phyloP scores from a whole-genome alignment of 2,113 vertebrate species.

The human region DNA sequence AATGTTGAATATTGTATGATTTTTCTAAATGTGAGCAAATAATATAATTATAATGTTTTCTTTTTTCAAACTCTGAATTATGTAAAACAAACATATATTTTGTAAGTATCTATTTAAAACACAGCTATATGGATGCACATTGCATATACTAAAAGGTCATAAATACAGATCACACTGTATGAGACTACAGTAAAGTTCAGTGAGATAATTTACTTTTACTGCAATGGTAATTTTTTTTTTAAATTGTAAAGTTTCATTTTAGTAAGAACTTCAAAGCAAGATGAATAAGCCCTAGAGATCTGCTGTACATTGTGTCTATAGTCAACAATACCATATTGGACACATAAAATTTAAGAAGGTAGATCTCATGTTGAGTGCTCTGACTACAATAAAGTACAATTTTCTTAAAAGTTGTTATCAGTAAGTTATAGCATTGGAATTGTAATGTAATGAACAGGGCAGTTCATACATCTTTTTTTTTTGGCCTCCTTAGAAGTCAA shows the following conservation, averaged over 20 bases:
- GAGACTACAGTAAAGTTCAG: neutral
- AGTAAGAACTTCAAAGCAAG: neutral
- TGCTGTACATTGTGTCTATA: neutral
- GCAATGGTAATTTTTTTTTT: neutral
- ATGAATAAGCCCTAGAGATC: neutral
- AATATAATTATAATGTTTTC: neutral
- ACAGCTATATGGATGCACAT: neutral
- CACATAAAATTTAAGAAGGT: neutral
- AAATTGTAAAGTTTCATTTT: neutral
- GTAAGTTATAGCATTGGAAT: slow-evolving; percentile 45
- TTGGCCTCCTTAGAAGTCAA: neutral
- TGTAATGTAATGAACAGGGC: neutral
- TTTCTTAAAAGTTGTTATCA: neutral
- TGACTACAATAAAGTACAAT: neutral
- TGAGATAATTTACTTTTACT: neutral
- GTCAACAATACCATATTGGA: neutral
- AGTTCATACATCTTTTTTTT: neutral
- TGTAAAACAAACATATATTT: neutral
- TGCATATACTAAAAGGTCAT: neutral
- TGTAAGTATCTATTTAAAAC: neutral
- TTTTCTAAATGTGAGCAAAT: neutral
- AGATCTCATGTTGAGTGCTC: neutral
- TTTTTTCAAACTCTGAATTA: neutral
- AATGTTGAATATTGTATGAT: neutral
- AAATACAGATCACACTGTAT: neutral